phyloP scores from a whole-genome alignment of 2,888 invertebrate species.

The Oxystoma pomonae region DNA sequence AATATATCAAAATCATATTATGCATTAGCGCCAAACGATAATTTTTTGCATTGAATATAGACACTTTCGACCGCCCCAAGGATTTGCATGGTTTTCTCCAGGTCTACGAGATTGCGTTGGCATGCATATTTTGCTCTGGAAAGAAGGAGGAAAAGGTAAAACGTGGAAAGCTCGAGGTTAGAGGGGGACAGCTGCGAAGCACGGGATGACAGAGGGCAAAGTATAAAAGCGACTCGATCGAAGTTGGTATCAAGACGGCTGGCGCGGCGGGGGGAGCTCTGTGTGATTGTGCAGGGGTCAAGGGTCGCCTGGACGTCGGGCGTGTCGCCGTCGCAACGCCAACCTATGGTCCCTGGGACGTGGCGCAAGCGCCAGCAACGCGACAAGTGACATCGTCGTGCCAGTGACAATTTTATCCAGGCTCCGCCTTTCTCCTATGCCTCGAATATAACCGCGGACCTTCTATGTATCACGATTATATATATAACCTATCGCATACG shows the following conservation, averaged over 20 bases:
- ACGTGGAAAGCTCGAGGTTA: background rate
- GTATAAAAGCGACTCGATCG: slow-evolving; percentile 16
- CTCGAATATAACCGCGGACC: background rate
- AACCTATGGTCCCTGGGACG: slow-evolving; percentile 46
- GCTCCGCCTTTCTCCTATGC: slow-evolving; percentile 36
- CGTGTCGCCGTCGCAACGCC: slow-evolving; percentile 48
- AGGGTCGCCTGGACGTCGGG: slow-evolving; percentile 48
- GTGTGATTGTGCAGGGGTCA: slow-evolving; percentile 39
- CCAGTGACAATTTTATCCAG: slow-evolving; percentile 45
- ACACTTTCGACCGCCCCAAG: no score
- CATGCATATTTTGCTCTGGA: background rate
- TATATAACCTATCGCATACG: background rate
- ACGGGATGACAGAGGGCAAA: background rate
- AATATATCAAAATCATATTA: no score
- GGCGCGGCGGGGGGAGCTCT: slow-evolving; percentile 33
- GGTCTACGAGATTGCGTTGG: background rate
- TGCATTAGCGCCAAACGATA: no score
- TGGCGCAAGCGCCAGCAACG: slow-evolving; percentile 44
- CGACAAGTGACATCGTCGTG: slow-evolving; percentile 47
- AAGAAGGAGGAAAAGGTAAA: background rate
- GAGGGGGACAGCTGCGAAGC: background rate
- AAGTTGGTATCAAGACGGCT: slow-evolving; percentile 32
- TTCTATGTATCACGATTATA: background rate
- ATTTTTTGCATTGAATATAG: no score
- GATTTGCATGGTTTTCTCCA: background rate